Base-by-base conservation (phyloP, 1,140 invertebrate genomes). In the Euwallacea similis region DNA sequence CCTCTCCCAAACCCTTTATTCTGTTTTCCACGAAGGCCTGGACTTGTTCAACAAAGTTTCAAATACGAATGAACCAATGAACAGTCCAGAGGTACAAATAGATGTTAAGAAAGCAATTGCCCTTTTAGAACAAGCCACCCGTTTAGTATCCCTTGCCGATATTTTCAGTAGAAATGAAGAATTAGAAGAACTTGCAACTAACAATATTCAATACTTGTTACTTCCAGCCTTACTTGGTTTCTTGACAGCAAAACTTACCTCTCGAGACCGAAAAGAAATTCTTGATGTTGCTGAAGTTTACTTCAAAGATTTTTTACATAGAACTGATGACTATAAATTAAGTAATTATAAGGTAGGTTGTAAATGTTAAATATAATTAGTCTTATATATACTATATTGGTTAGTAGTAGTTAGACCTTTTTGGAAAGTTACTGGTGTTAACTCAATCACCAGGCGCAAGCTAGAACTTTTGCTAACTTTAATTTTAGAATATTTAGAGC, bases 101-200 rank as follows among this genome's bases (percentile, higher is more conserved):
- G 47, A 73, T 64, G 50, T 95, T 0, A 90, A 87, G 79, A 86
- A 85, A 74, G 84, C 87, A 7, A 93, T 95, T 82, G 81, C 83
- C 16, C 85, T 88, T 44, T 88, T 95, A 67, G 93, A 96, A 84
- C 85, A 92, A 76, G 84, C 88, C 2, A 96, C 93, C 13, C 86
- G 85, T 73, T 80, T 94, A 60, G 93, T 95, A 0, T 95, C 92
- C 7, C 71, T 89, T 47, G 84, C 91, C 0, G 89, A 87, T 55
- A 86, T 98, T 81, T 98, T 97, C 77, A 96, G 94, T 81, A 80
- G 81, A 42, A 98, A 98, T 84, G 96, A 98, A 86, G 85, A 83
- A 33, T 85, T 95, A 53, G 93, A 96, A 62, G 96, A 98, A 84
- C 80, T 98, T 9, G 82, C 93, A 0, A 95, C 94, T 10, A 88